phyloP scores from a whole-genome alignment of 2,797 vertebrate species.

The Onychomys leucogaster region DNA sequence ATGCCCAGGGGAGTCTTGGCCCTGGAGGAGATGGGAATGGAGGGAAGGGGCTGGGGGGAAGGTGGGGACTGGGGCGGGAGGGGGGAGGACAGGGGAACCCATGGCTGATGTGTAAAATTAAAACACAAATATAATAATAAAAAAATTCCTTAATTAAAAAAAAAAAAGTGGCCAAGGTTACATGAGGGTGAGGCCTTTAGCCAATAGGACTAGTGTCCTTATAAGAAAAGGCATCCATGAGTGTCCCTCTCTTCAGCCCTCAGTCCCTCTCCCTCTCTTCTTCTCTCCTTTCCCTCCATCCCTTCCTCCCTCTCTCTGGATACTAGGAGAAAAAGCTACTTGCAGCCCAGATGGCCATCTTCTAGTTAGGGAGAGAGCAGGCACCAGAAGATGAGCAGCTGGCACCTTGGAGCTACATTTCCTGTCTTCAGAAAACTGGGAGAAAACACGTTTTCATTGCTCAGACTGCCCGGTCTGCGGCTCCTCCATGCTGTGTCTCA shows the following conservation, averaged over 20 bases:
- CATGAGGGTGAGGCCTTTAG: not conserved
- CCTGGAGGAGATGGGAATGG: no score
- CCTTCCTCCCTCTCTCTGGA: not conserved
- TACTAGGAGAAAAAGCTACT: not conserved
- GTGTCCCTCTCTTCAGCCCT: no score
- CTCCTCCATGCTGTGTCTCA: accelerated
- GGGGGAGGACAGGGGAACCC: no score
- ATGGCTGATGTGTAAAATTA: no score
- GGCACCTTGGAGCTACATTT: not conserved
- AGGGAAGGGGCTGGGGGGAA: no score
- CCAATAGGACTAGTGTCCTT: not conserved
- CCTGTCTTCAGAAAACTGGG: not conserved
- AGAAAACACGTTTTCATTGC: not conserved
- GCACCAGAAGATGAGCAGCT: not conserved
- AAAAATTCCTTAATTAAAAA: no score
- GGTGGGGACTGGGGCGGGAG: no score
- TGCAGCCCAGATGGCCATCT: not conserved
- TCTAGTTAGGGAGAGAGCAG: not conserved
- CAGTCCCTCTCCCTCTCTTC: not conserved
- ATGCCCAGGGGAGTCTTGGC: no score
- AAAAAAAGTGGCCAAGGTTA: not conserved
- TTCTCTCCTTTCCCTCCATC: not conserved
- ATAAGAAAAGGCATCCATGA: not conserved
- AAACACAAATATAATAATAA: no score
- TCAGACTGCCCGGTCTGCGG: not conserved